Percentiles rank a stretch among this genome's conserved stretches.
phyloP scores from a whole-genome alignment of 2,888 invertebrate species.

The Hyalella azteca region DNA sequence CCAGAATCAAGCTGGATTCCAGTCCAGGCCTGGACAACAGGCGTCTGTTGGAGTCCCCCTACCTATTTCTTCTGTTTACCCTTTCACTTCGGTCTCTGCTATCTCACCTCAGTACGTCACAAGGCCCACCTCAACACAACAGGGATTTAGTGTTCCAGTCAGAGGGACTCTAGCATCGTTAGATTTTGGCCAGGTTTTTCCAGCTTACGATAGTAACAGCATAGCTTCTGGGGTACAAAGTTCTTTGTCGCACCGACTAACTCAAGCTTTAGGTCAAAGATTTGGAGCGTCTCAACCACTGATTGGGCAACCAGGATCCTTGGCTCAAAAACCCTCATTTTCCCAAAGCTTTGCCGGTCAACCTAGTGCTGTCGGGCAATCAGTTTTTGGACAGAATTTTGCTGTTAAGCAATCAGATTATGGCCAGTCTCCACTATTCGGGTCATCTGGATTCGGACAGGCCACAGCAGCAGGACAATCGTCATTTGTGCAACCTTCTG shows the following conservation, averaged over 20 bases:
- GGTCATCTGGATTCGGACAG: not conserved
- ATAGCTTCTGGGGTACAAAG: not conserved
- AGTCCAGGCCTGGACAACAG: not conserved
- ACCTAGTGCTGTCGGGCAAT: not conserved
- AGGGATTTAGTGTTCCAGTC: no score
- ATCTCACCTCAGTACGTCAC: no score
- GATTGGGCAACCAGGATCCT: not conserved
- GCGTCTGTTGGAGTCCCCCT: no score
- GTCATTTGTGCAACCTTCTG: not conserved
- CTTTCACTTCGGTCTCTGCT: no score
- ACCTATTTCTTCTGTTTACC: no score
- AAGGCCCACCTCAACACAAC: no score
- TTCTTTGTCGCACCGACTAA: no score
- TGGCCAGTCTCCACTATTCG: not conserved
- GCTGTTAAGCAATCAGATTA: no score
- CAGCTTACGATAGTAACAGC: not conserved
- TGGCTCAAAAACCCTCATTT: no score
- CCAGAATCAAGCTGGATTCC: not conserved
- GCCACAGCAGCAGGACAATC: not conserved
- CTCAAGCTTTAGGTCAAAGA: not conserved
- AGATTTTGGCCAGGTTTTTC: not conserved
- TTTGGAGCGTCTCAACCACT: not conserved
- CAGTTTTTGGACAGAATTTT: not conserved
- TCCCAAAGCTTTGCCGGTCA: not conserved
- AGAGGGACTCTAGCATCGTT: no score